Conservation (phyloP, 2,113 vertebrate genomes). For the Microtus ochrogaster region DNA sequence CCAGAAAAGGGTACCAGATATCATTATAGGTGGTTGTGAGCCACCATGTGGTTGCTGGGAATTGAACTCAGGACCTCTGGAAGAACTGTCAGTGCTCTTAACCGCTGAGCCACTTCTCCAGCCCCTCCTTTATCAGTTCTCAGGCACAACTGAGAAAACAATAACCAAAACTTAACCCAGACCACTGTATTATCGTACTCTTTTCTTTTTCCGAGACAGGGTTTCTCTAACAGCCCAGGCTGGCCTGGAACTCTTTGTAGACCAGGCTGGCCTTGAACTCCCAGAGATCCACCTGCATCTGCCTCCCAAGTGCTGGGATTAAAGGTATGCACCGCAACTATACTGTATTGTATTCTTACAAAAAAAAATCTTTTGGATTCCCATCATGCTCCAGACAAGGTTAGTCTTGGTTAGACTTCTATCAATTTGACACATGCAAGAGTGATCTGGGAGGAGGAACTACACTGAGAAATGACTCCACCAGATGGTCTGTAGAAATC, state of each 20-base stretch:
- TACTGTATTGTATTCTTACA: not conserved
- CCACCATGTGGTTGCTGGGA: too few species aligned
- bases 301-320: not conserved
- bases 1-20: too few species aligned
- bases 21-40: too few species aligned
- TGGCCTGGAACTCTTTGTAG: not conserved
- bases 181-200: not conserved
- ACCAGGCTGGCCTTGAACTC: not conserved
- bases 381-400: not conserved
- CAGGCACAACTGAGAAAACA: not conserved
- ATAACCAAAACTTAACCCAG: not conserved
- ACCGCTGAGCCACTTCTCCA: too few species aligned
- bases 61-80: too few species aligned
- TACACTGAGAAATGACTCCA: not conserved
- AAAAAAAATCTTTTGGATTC: not conserved
- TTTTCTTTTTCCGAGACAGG: not conserved
- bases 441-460: not conserved
- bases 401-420: not conserved
- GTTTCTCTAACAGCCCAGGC: not conserved
- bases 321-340: not conserved
- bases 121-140: not conserved
- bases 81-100: too few species aligned
- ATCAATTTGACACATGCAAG: not conserved
- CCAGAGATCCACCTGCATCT: not conserved
- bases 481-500: not conserved